Base-by-base conservation (phyloP, 2,797 vertebrate species). In the Picus viridis region DNA sequence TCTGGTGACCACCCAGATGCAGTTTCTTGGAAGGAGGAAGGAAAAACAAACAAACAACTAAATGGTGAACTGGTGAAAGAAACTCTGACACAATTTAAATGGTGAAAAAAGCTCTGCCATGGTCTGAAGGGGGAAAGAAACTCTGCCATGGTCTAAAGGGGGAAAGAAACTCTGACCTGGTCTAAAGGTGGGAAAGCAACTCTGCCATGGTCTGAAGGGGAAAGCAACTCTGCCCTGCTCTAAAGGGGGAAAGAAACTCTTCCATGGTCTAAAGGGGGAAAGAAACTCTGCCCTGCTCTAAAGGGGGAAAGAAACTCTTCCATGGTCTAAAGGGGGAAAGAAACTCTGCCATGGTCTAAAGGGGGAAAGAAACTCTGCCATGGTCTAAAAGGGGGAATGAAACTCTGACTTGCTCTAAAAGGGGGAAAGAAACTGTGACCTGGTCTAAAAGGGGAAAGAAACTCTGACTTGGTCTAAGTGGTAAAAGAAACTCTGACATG, bases 31-130 rank as follows among this genome's bases (percentile, higher is more conserved):
- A 89, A 93, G 80, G 58, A 63, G 81, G 88, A 89, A 49, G 65
- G 90, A 93, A 79, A n/a, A 84, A 34, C 12, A 41, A 16, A 16
- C 15, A 43, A 16, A 43, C 41, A 16, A 16, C 39, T 39, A 39
- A 39, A 39, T 39, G 39, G 39, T 39, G 39, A 43, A 43, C 14
- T 43, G 41, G 15, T 90, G 91, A 94, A 97, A 69, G n/a, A 71
- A 74, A 70, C n/a, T 67, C 67, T 91, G 87, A 77, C 59, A 96
- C 77, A 93, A 43, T 26, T 56, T 90, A 87, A 70, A 56, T 43
- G 7, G 70, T 91, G 92, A 94, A 97, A 67, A 30, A 71, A 76
- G 68, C n/a, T 69, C 65, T 92, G 88, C 75, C 59, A 95, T 73
- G 93, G 45, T 30, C 58, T 89, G 86, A 74, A 56, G 43, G 8